Evolutionary conservation across 2,888 invertebrate species (phyloP).

Genomic region (Heliconius cydno): DNA sequence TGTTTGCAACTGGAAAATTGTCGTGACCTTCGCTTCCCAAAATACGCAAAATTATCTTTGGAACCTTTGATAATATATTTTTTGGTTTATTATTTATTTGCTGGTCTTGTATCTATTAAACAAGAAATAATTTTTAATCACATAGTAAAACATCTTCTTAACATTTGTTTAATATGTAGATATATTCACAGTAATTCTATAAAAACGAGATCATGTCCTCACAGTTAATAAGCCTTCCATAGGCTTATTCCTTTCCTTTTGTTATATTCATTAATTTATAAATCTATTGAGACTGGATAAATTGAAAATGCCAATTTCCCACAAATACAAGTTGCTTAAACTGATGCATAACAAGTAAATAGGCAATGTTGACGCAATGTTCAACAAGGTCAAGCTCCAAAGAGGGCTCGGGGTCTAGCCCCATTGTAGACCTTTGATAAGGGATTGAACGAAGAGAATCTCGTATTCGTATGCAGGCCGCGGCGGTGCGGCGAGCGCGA

Average conservation of each 20-base stretch:
- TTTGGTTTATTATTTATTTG: background rate
- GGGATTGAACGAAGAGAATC: constrained; percentile 75
- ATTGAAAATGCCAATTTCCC: background rate
- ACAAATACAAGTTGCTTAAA: background rate
- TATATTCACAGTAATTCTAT: constrained; percentile 56
- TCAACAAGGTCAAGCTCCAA: constrained; percentile 69
- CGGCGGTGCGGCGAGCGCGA: constrained; percentile 68
- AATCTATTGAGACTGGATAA: background rate
- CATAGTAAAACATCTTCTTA: background rate
- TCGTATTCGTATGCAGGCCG: constrained; percentile 81
- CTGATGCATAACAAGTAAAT: background rate
- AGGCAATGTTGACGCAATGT: constrained; percentile 61
- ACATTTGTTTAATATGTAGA: background rate
- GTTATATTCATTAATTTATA: constrained; percentile 51
- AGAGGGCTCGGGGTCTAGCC: constrained; percentile 68
- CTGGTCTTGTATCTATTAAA: background rate
- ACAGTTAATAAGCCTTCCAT: constrained; percentile 55
- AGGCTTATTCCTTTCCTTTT: constrained; percentile 55
- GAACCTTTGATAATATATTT: constrained; percentile 1
- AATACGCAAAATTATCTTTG: constrained; percentile 34
- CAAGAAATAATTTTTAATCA: background rate
- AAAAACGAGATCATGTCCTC: constrained; percentile 66
- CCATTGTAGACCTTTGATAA: constrained; percentile 72
- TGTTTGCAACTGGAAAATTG: constrained; percentile 77
- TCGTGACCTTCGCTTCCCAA: constrained; percentile 57